Percentiles rank a stretch among this genome's conserved stretches.
phyloP scores from a whole-genome alignment of 1,140 invertebrate species.

The Pygmarrhopalites habei region DNA sequence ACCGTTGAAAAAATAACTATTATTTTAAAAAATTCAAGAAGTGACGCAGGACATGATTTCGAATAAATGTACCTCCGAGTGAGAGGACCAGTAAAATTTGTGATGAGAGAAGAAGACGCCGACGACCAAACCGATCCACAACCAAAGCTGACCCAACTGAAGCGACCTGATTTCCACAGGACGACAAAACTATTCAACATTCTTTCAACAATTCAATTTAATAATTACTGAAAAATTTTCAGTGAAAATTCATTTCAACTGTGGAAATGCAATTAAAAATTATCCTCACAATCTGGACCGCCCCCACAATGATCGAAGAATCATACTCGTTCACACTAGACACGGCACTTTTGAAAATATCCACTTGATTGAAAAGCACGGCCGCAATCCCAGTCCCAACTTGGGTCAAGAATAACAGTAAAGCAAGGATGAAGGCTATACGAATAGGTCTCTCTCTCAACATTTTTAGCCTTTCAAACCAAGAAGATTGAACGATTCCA shows the following conservation, averaged over 20 bases:
- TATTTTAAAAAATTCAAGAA: too few species aligned
- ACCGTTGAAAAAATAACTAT: too few species aligned
- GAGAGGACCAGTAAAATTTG: slow-evolving; percentile 52
- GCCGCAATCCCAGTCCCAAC: slow-evolving; percentile 52
- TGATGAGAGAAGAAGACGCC: slow-evolving; percentile 60
- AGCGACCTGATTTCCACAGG: slow-evolving; percentile 49
- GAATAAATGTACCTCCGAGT: too few species aligned
- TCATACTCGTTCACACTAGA: slow-evolving; percentile 40
- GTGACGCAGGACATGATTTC: too few species aligned
- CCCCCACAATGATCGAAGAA: slow-evolving; percentile 46
- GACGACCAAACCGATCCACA: slow-evolving; percentile 61
- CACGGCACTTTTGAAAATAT: slow-evolving; percentile 56
- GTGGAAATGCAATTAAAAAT: neutral
- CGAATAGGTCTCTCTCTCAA: neutral
- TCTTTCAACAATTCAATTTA: neutral
- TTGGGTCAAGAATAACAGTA: slow-evolving; percentile 46
- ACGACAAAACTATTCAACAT: slow-evolving; percentile 40
- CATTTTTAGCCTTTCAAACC: neutral
- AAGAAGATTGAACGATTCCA: too few species aligned
- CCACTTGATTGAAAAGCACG: slow-evolving; percentile 69
- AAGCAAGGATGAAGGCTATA: neutral
- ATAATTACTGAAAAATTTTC: neutral
- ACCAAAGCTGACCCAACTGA: slow-evolving; percentile 59
- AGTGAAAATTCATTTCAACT: neutral
- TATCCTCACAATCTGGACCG: slow-evolving; percentile 38